Evolutionary conservation across 2,888 invertebrate species (phyloP), one percentile per base, ranked within the genome.

Genomic region (Lypha dubia): DNA sequence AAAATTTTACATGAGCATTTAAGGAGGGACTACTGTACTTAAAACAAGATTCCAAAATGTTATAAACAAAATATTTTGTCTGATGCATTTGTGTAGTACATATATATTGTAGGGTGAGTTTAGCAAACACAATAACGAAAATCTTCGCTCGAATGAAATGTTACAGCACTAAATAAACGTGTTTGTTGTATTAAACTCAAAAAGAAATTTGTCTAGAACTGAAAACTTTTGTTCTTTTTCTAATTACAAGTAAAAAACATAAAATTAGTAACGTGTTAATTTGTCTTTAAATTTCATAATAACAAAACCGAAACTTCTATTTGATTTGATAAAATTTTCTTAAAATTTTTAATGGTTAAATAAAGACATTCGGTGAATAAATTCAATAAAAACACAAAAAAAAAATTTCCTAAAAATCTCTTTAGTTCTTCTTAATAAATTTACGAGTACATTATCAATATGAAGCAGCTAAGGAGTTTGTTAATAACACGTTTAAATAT

Each of bases 401-500:
- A 63, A 63, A 70, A 17, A 73, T n/a, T 63, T 53, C 41, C 13
- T 24, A 28, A 65, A 56, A 79, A 56, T 38, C 24, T 38, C 38
- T 79, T 73, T 46, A 58, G 41, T 65, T 73, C 53, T 46, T 15
- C 32, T 38, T 63, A 28, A 28, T n/a, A 63, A 58, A 67, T 79
- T 56, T 51, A 38, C 20, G 53, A 15, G 28, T 20, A n/a, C 11
- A 41, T 70, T 70, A 56, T 70, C 38, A 80, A 73, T 60, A 51
- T 17, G 41, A 60, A 77, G 60, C 49, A 49, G 58, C 60, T 11
- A 67, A 67, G 44, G 35, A 70, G 65, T 67, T 67, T 73, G 58
- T 79, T 79, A 56, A 77, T 70, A 80, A 56, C 58, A 24, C 67
- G 67, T 77, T 80, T 84, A 76, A 67, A 71, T 79, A 84, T 80